A percentile compares a stretch with the other conserved stretches of the same genome.
phyloP scores from a whole-genome alignment of 2,888 invertebrate species.

The Agelastica alni region DNA sequence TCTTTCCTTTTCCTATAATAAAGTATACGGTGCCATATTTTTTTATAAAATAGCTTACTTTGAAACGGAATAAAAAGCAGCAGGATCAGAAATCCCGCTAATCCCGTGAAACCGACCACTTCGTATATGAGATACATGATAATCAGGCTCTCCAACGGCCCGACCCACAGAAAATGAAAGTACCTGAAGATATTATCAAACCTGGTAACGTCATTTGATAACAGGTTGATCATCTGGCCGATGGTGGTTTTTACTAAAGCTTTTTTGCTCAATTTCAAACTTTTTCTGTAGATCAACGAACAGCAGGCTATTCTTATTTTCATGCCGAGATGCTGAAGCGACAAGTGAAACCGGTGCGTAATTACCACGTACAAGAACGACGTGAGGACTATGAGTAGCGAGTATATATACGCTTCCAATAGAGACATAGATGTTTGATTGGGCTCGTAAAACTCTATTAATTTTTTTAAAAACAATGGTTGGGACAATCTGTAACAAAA shows the following conservation, averaged over 20 bases:
- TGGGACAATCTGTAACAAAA: constrained; percentile 42
- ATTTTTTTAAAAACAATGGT: constrained; percentile 43
- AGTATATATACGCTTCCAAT: constrained; percentile 42
- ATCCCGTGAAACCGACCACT: constrained; percentile 60
- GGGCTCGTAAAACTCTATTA: constrained; percentile 43
- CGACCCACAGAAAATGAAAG: constrained; percentile 79
- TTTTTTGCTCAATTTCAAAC: constrained; percentile 70
- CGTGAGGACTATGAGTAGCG: constrained; percentile 39
- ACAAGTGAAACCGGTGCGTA: constrained; percentile 82
- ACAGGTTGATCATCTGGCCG: constrained; percentile 59
- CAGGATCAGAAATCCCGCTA: constrained; percentile 61
- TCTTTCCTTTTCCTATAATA: no score
- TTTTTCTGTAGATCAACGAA: constrained; percentile 67
- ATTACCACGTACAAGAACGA: constrained; percentile 68
- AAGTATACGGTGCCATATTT: no score
- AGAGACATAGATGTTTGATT: constrained; percentile 34
- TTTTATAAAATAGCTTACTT: no score
- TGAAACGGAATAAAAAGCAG: constrained; percentile 57
- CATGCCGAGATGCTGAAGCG: constrained; percentile 79
- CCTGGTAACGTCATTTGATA: constrained; percentile 86
- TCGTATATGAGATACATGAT: constrained; percentile 71
- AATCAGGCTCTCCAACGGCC: constrained; percentile 75
- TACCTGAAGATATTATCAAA: constrained; percentile 82
- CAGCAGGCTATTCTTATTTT: constrained; percentile 77
- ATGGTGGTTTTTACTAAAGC: constrained; percentile 83